Evolutionary conservation across 2,113 vertebrate species (phyloP).

Genomic region (Hystrix cristata): DNA sequence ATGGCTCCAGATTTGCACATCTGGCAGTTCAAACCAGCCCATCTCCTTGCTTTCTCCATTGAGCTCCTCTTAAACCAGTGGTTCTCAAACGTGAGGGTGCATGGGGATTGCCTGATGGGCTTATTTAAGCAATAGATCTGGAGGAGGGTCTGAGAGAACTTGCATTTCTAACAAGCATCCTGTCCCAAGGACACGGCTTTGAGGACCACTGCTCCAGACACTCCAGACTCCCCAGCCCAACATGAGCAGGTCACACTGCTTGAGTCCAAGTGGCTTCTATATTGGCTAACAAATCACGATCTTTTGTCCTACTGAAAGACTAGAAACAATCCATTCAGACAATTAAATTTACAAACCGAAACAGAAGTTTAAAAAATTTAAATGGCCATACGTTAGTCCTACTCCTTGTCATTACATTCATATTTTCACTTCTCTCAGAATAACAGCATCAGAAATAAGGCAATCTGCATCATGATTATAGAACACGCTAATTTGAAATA

Average conservation of each 20-base stretch:
- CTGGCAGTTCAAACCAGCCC: not conserved
- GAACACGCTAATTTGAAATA: not conserved
- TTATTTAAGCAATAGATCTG: not conserved
- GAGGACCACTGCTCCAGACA: not conserved
- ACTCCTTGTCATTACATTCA: not conserved
- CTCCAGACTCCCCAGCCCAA: not conserved
- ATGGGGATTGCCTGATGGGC: not conserved
- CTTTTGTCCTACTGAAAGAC: not conserved
- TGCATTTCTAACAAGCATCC: not conserved
- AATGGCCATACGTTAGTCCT: not conserved
- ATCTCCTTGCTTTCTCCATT: not conserved
- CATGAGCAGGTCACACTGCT: too few species aligned
- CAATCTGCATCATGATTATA: not conserved
- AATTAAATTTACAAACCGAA: not conserved
- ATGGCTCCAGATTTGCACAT: not conserved
- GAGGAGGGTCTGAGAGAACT: not conserved
- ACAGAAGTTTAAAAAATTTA: not conserved
- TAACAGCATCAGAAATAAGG: not conserved
- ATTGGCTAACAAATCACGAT: not conserved
- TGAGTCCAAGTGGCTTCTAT: not conserved
- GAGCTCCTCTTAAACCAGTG: not conserved
- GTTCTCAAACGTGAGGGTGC: not conserved
- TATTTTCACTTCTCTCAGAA: not conserved
- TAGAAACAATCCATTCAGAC: not conserved
- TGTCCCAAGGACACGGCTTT: not conserved